A percentile compares a stretch with the other conserved stretches of the same genome.
phyloP scores from a whole-genome alignment of 1,140 invertebrate species.

The Dermatophagoides farinae region DNA sequence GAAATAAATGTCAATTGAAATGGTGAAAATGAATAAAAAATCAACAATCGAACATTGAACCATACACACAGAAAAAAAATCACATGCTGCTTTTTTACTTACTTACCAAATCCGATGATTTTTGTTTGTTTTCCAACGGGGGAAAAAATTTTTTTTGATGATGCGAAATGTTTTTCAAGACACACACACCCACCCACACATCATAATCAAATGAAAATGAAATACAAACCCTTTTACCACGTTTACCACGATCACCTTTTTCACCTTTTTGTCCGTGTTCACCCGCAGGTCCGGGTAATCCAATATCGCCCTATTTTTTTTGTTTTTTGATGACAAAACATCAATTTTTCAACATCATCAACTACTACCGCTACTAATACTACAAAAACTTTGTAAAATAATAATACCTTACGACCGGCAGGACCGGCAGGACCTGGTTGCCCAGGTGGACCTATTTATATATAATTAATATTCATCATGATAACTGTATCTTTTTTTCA shows the following conservation, averaged over 20 bases:
- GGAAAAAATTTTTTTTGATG: no score
- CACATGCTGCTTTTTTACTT: no score
- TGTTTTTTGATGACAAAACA: not conserved
- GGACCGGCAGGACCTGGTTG: slow-evolving; percentile 46
- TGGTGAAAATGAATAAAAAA: no score
- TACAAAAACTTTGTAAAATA: not conserved
- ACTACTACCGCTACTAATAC: not conserved
- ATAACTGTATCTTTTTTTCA: not conserved
- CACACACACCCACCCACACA: not conserved
- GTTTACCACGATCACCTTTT: slow-evolving; percentile 58
- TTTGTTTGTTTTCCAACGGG: no score
- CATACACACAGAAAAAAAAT: no score
- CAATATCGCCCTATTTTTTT: slow-evolving; percentile 38
- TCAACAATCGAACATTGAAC: no score
- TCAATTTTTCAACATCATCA: not conserved
- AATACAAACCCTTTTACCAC: slow-evolving; percentile 19
- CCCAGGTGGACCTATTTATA: slow-evolving; percentile 56
- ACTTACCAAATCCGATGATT: no score
- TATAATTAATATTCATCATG: slow-evolving; percentile 22
- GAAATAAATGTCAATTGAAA: no score
- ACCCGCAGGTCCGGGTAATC: slow-evolving; percentile 54
- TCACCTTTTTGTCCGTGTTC: slow-evolving; percentile 69
- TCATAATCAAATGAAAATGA: no score
- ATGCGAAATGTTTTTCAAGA: not conserved
- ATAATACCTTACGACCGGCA: slow-evolving; percentile 41